These are phyloP conservation scores for Nasonia vitripennis DNA, from an alignment of 1,140 invertebrate species.

Conservation along the genomic window DNA sequence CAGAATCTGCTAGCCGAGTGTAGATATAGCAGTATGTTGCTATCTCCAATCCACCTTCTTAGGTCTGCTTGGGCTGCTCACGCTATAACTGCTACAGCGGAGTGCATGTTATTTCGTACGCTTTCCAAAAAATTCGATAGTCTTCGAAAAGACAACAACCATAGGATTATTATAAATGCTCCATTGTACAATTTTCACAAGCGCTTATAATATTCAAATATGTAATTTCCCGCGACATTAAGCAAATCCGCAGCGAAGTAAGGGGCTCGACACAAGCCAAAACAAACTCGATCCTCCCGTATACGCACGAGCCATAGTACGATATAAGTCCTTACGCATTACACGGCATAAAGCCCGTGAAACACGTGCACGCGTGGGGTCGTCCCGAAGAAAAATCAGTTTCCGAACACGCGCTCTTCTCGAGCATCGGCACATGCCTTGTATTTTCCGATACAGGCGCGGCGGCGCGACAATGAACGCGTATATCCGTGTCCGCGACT, in stretches of 20 bases:
- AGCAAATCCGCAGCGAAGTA: neutral
- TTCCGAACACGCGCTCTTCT: neutral
- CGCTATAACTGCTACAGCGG: too few relatives aligned
- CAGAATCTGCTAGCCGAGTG: too few relatives aligned
- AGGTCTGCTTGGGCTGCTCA: too few relatives aligned
- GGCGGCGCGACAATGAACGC: conserved; percentile 52
- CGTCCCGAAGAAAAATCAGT: conserved; percentile 39
- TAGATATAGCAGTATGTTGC: too few relatives aligned
- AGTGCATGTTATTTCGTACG: too few relatives aligned
- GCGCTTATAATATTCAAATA: neutral
- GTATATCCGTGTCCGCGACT: conserved; percentile 60
- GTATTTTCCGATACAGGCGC: conserved; percentile 52
- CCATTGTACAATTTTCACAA: too few relatives aligned
- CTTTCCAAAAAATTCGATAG: too few relatives aligned
- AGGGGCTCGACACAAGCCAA: neutral
- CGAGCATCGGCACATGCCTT: neutral
- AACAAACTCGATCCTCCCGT: neutral
- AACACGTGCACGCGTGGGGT: conserved; percentile 26
- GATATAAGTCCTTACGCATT: neutral
- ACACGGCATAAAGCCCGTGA: neutral
- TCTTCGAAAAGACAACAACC: too few relatives aligned
- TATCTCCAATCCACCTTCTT: too few relatives aligned
- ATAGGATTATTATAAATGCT: too few relatives aligned
- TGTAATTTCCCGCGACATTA: neutral
- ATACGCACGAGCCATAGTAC: neutral